Evolutionary conservation across 2,888 invertebrate genomes (phyloP).

Genomic region (Schizotus pectinicornis): DNA sequence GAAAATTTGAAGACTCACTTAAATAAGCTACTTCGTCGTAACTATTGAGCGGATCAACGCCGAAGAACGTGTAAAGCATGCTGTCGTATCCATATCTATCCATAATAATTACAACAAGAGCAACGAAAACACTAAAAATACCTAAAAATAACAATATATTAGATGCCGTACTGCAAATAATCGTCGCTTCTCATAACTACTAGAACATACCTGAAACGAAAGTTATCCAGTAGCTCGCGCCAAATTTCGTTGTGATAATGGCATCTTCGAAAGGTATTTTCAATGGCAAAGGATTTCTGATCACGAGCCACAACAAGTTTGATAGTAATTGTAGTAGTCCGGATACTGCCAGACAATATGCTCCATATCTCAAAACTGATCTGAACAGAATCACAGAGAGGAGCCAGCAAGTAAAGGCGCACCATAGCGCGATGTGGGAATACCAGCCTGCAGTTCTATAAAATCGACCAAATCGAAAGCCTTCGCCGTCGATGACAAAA

Average conservation of each 20-base stretch:
- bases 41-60: slow-evolving; percentile 60
- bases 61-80: slow-evolving; percentile 59
- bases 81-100: slow-evolving; percentile 58
- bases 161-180: neutral
- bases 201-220: slow-evolving; percentile 56
- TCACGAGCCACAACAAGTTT: slow-evolving; percentile 60
- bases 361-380: slow-evolving; percentile 62
- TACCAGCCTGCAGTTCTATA: slow-evolving; percentile 67
- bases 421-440: slow-evolving; percentile 64
- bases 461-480: slow-evolving; percentile 63
- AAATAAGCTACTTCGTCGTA: slow-evolving; percentile 60
- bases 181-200: slow-evolving; percentile 2
- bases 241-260: slow-evolving; percentile 57
- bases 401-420: slow-evolving; percentile 65
- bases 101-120: slow-evolving; percentile 56
- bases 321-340: slow-evolving; percentile 61
- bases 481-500: slow-evolving; percentile 67
- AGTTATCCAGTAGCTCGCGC: slow-evolving; percentile 62
- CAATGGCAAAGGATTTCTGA: slow-evolving; percentile 61
- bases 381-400: slow-evolving; percentile 62
- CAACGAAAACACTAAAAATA: slow-evolving; percentile 58
- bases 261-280: slow-evolving; percentile 62
- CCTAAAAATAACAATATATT: slow-evolving; percentile 50
- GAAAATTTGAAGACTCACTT: slow-evolving; percentile 52
- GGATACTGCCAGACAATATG: slow-evolving; percentile 59